These are phyloP conservation scores for Lymantria dispar DNA, from an alignment of 2,888 invertebrate genomes.

Conservation along the genomic window DNA sequence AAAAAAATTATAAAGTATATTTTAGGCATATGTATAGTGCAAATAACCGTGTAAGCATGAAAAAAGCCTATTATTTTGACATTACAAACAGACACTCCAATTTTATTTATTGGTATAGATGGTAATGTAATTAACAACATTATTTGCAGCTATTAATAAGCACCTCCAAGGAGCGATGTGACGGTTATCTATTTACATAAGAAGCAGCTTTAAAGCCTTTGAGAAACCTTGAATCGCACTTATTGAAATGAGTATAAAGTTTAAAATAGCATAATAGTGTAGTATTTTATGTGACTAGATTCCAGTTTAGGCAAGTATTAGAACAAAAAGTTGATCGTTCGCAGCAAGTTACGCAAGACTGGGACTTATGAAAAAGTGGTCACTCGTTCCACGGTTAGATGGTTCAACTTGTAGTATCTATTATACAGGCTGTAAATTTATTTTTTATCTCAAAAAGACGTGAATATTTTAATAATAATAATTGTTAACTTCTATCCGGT, in stretches of 20 bases:
- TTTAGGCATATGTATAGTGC: no score
- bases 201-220: slow-evolving; percentile 1
- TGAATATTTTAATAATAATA: no score
- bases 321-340: slow-evolving; percentile 60
- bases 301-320: slow-evolving; percentile 51
- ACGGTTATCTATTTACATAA: slow-evolving; percentile 34
- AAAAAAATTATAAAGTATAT: no score
- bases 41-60: no score
- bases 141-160: no score
- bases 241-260: slow-evolving; percentile 2
- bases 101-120: no score
- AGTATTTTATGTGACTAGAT: slow-evolving; percentile 35
- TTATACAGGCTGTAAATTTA: no score
- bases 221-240: slow-evolving; percentile 6
- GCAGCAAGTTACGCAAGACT: slow-evolving; percentile 74
- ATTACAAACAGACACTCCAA: no score
- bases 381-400: slow-evolving; percentile 71
- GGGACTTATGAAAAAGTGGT: slow-evolving; percentile 63
- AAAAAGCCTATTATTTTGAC: no score
- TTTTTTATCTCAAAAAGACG: no score
- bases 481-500: no score
- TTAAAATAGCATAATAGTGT: slow-evolving; percentile 7
- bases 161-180: slow-evolving; percentile 10
- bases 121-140: no score
- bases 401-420: slow-evolving; percentile 50